Base-by-base conservation (phyloP, 2,113 vertebrate genomes). In the Atrichornis clamosus region DNA sequence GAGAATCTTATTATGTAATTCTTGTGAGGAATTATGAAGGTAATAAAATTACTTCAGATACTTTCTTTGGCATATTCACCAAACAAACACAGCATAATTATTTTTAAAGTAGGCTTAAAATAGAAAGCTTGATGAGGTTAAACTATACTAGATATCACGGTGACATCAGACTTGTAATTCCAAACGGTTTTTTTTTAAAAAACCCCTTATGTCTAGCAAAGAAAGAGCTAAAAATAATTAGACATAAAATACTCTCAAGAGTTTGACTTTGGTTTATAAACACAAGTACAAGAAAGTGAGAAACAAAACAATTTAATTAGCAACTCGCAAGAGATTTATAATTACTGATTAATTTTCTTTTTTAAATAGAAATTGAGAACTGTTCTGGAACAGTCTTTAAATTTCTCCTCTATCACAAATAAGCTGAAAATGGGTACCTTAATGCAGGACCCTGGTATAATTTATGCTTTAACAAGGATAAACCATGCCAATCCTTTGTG, bases 51-150 rank as follows among this genome's bases (percentile, higher is more conserved):
- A 75, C 12, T 72, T 93, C 69, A 77, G 67, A 68, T 47, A 93
- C 39, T 68, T 90, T 96, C 96, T 96, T 97, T 97, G 96, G 96
- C 73, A 93, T 72, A 88, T 49, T 93, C 72, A 92, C 56, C 72
- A 77, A 77, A 94, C 33, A 77, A 68, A 62, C 28, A 81, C 24
- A 78, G 20, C 92, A 78, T 35, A 81, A 78, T 60, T 77, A 59
- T 55, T 94, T 89, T 79, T 67, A 74, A 80, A 85, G 42, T 28
- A 95, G 60, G 52, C 39, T 90, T 93, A 88, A 83, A 91, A 90
- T 11, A 76, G 50, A 86, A 85, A 96, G 52, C 35, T 72, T 49
- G 32, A 89, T 30, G 13, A 83, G 32, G 32, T 69, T 87, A 90
- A 90, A 82, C 46, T 89, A 59, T 15, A 72, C 32, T 74, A 56